Base-by-base conservation (phyloP, 2,888 invertebrate species). In the Trilocha varians region DNA sequence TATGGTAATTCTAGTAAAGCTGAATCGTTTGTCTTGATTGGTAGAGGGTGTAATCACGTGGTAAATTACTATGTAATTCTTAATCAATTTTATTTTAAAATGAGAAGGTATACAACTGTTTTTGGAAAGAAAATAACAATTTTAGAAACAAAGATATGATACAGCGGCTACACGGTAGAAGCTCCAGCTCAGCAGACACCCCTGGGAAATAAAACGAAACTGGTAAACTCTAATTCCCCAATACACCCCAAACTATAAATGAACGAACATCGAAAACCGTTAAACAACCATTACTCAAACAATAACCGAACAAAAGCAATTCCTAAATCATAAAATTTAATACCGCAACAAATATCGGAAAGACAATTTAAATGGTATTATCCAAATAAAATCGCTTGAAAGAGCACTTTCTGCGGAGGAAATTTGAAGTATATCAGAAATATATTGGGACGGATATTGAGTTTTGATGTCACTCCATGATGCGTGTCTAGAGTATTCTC, bases 381-480 rank as follows among this genome's bases (percentile, higher is more conserved):
- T 67, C 58, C 58, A 53, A 59, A 60, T 59, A 61, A 25, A 66
- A 70, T 70, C 57, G 62, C 54, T 53, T 48, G 51, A 48, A 46
- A 42, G 49, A 62, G 63, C 65, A 59, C 61, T 66, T 62, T 54
- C 46, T 37, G 51, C 57, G 57, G 48, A 66, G 71, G 70, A 75
- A 74, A 76, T 74, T 66, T 70, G 65, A 71, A 75, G 75, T 75
- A 70, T 70, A 70, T 74, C 74, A 70, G 69, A 72, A 73, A 74
- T 71, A 68, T 72, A 72, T 70, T 58, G 65, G n/a, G 61, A 69
- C 65, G 70, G 67, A 77, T 76, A 79, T 80, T 72, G 78, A 74
- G 73, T 76, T 79, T 74, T 78, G 72, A 80, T 77, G 72, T 75
- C 75, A 65, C 52, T 69, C 65, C 57, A 68, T 60, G 68, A 71